A percentile compares a stretch with the other conserved stretches of the same genome.
These are phyloP conservation scores for Poecile atricapillus DNA, from an alignment of 2,113 vertebrate genomes.

Conservation along the genomic window DNA sequence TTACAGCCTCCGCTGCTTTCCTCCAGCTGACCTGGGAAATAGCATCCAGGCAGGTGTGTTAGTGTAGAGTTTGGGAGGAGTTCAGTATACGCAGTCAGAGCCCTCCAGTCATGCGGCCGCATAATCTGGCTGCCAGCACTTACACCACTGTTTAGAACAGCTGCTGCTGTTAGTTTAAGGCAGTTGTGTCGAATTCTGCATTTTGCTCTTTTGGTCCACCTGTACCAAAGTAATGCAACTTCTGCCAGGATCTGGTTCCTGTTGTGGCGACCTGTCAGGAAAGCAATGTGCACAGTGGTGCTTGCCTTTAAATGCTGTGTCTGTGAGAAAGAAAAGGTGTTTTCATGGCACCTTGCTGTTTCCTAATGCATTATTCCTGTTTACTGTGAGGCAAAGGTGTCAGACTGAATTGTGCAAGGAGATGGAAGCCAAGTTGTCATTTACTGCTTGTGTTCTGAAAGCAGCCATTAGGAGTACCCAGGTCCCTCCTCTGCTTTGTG, in stretches of 20 bases:
- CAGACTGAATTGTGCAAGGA: slow-evolving; percentile 3
- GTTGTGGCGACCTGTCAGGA: neutral
- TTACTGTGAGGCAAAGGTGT: neutral
- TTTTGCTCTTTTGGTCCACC: neutral
- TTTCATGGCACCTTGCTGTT: neutral
- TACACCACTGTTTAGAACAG: neutral
- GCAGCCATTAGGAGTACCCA: neutral
- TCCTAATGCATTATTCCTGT: neutral
- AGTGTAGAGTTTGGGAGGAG: neutral
- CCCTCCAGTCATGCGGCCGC: neutral
- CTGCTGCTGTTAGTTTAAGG: neutral
- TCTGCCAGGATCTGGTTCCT: neutral
- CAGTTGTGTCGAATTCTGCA: neutral
- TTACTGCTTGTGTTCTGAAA: neutral
- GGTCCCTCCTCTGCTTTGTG: slow-evolving; percentile 1
- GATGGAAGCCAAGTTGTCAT: neutral
- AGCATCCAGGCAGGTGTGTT: neutral
- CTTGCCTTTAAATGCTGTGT: neutral
- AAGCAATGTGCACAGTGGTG: neutral
- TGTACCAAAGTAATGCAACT: neutral
- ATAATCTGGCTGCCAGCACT: neutral
- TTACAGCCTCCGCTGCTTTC: neutral
- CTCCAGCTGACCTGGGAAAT: neutral
- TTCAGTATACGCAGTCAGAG: neutral
- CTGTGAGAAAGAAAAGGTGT: neutral